A percentile compares a stretch with the other conserved stretches of the same genome.
Conservation (phyloP, 2,113 vertebrate species). For the Anarhynchus alexandrinus region DNA sequence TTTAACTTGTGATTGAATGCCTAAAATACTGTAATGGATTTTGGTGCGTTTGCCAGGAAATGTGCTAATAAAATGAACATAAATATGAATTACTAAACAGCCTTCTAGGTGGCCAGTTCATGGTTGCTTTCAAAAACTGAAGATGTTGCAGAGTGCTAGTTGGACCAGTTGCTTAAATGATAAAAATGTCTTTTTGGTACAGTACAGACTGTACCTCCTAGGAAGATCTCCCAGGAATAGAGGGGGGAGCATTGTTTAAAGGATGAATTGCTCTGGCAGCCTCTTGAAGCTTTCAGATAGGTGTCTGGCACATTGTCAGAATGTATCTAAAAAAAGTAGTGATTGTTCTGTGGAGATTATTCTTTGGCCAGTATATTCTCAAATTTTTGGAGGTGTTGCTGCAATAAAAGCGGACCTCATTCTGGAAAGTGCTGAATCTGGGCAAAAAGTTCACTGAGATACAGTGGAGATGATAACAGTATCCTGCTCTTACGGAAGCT, state of each 20-base stretch:
- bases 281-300: background rate
- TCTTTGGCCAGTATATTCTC: background rate
- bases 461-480: background rate
- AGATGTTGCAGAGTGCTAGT: background rate
- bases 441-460: background rate
- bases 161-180: background rate
- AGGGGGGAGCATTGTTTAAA: background rate
- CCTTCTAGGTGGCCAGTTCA: background rate
- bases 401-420: background rate
- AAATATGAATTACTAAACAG: background rate
- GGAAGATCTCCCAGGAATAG: background rate
- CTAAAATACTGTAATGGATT: background rate
- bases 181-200: background rate
- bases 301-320: background rate
- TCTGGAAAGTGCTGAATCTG: background rate
- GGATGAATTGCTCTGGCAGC: background rate
- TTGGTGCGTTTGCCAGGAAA: background rate
- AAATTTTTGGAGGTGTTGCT: background rate
- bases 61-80: background rate
- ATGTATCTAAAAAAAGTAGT: background rate
- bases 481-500: background rate
- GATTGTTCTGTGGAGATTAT: background rate
- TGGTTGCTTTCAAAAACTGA: background rate
- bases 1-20: background rate
- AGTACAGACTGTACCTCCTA: background rate